Evolutionary conservation across 2,113 vertebrate species (phyloP), one percentile per base, ranked within the genome.

Genomic region (Hemicordylus capensis): DNA sequence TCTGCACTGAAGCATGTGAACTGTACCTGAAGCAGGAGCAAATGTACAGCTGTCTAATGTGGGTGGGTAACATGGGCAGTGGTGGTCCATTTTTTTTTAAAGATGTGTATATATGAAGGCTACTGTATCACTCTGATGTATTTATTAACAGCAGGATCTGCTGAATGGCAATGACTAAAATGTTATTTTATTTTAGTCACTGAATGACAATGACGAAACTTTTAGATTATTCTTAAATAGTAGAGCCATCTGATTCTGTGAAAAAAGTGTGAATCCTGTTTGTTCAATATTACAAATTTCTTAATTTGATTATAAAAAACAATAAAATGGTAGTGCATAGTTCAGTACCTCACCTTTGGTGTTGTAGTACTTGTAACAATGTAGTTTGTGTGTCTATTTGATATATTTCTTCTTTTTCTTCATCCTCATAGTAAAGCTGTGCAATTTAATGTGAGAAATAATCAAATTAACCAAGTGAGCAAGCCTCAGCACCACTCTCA

Each of bases 401-500:
- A 66, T 98, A 95, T 4, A 98, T 93, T 0, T 96, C 96, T 85
- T 94, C 94, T 84, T 92, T 95, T 58, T 95, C 94, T 44, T 93
- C 96, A 85, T 98, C 98, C 93, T 99, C 99, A 96, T 98, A 99
- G 85, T 97, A 99, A 69, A 99, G 84, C 99, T 99, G 90, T 24
- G 72, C 80, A 87, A 87, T 4, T 15, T n/a, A 20, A 66, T 48
- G 63, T 11, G 2, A 59, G 37, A 44, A 79, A 75, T 8, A 58
- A 66, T 74, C 48, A 6, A 31, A 7, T 26, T 34, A 73, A 19
- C 56, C 0, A 26, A 19, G 28, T 67, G 42, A 79, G 44, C 37
- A 75, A 73, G 72, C 54, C 6, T 6, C 74, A 64, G 26, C 85
- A 66, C 39, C 4, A 28, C 19, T 11, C 39, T 44, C 67, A 51